Percentiles rank a stretch among this genome's conserved stretches.
Conservation (phyloP, 2,113 vertebrate genomes). For the Mirza zaza region DNA sequence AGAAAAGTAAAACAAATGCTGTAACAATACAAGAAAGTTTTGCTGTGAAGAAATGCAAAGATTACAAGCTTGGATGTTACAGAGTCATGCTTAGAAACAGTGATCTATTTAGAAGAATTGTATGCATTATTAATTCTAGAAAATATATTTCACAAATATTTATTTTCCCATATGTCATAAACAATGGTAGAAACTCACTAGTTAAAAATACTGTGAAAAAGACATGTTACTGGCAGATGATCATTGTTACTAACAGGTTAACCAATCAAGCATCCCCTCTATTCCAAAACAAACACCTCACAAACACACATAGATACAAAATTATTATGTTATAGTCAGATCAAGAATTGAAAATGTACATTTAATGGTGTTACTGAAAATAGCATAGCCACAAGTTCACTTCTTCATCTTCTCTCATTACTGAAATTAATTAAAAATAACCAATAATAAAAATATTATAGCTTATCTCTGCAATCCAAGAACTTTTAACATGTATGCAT, state of each 20-base stretch:
- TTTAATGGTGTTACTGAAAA: background rate
- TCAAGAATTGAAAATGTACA: background rate
- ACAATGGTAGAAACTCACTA: constrained; percentile 28
- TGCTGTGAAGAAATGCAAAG: constrained; percentile 55
- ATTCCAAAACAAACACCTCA: background rate
- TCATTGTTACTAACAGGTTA: constrained; percentile 62
- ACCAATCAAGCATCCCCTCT: background rate
- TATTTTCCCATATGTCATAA: constrained; percentile 50
- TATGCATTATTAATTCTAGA: constrained; percentile 32
- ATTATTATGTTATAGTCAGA: background rate
- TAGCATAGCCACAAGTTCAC: background rate
- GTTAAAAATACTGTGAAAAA: constrained; percentile 62
- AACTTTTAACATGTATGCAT: background rate
- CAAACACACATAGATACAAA: constrained; percentile 26
- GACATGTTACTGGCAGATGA: constrained; percentile 80
- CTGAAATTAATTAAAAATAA: background rate
- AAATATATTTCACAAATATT: constrained; percentile 44
- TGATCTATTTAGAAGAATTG: constrained; percentile 26
- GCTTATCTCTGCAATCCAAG: background rate
- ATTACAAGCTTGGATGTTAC: constrained; percentile 41
- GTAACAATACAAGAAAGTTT: constrained; percentile 60
- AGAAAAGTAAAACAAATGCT: background rate
- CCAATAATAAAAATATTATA: background rate
- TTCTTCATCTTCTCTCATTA: background rate
- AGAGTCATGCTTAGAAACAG: constrained; percentile 31